Percentiles rank a stretch among this genome's conserved stretches.
Conservation (phyloP, 1,140 invertebrate species). For the Reticulitermes speratus region DNA sequence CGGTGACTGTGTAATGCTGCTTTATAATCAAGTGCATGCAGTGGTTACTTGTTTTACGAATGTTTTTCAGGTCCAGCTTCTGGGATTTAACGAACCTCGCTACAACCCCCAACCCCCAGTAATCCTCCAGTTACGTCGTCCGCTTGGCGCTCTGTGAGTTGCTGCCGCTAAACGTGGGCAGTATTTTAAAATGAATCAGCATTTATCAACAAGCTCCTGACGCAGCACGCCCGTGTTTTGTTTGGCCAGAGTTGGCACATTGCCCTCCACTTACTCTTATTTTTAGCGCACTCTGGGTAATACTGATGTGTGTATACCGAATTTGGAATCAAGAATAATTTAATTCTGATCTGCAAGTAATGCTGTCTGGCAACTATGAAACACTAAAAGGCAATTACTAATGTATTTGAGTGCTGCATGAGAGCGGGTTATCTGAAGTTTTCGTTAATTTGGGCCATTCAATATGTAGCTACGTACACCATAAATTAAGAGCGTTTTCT, state of each 20-base stretch:
- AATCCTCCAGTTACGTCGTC: background rate
- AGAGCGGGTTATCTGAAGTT: background rate
- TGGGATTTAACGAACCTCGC: background rate
- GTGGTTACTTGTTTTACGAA: background rate
- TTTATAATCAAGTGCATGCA: background rate
- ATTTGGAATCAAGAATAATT: background rate
- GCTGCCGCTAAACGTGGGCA: background rate
- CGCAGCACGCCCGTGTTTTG: background rate
- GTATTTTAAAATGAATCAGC: conserved; percentile 17
- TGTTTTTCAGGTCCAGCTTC: background rate
- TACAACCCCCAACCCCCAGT: background rate
- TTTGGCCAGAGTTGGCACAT: background rate
- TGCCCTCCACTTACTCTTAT: background rate
- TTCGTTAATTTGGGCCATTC: background rate
- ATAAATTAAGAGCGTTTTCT: too few species aligned
- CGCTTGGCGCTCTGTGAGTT: background rate
- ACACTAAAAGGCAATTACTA: background rate
- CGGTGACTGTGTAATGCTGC: background rate
- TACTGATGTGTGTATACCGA: background rate
- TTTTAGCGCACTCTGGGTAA: background rate
- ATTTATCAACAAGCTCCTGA: background rate
- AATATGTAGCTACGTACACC: too few species aligned
- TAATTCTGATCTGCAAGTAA: background rate
- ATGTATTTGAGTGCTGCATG: background rate
- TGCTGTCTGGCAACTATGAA: background rate